These are phyloP conservation scores for Trypoxylus dichotomus DNA, from an alignment of 1,140 invertebrate species.

Conservation along the genomic window DNA sequence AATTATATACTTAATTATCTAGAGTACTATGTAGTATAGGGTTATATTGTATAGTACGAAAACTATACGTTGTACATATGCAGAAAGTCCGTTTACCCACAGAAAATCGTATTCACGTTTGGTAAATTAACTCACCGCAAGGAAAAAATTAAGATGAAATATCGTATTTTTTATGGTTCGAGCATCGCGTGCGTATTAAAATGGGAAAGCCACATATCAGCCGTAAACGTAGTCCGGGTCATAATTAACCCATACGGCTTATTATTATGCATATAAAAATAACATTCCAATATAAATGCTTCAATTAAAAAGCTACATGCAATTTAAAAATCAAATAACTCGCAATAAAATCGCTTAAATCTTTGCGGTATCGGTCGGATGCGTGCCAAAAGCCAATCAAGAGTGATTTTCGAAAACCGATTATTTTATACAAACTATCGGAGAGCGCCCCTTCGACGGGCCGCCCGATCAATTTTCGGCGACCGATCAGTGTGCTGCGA, in stretches of 20 bases:
- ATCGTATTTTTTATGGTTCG: constrained; percentile 14
- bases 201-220: constrained; percentile 1
- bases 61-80: too few relatives aligned
- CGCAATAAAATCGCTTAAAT: constrained; percentile 19
- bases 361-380: not conserved
- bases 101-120: not conserved
- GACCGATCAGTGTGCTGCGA: not conserved
- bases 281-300: constrained; percentile 26
- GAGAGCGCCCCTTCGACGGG: constrained; percentile 16
- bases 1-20: too few relatives aligned
- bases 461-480: constrained; percentile 7
- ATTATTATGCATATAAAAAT: constrained; percentile 24
- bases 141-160: constrained; percentile 20
- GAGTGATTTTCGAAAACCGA: constrained; percentile 34
- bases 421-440: constrained; percentile 34
- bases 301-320: constrained; percentile 32
- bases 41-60: too few relatives aligned
- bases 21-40: too few relatives aligned
- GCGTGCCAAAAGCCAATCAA: constrained; percentile 38
- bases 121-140: not conserved
- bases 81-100: not conserved
- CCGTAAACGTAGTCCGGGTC: not conserved
- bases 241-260: constrained; percentile 5
- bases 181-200: constrained; percentile 18
- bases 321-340: constrained; percentile 32